Percentiles rank a stretch among this genome's conserved stretches.
These are phyloP conservation scores for Urocolius indicus DNA, from an alignment of 2,113 vertebrate genomes.

Conservation along the genomic window DNA sequence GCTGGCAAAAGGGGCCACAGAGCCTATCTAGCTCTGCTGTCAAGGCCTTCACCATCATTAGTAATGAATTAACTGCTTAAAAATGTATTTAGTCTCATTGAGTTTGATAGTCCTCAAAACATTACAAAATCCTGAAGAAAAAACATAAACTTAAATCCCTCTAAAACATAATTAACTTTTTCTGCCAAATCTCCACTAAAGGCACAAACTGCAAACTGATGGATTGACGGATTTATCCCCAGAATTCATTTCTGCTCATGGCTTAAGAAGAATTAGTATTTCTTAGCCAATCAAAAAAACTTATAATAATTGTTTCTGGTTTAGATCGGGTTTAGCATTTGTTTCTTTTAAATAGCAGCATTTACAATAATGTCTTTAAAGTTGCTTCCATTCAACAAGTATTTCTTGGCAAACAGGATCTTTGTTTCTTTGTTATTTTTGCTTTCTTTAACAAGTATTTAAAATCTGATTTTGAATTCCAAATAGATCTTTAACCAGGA, in stretches of 20 bases:
- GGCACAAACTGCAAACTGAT: neutral
- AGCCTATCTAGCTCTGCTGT: neutral
- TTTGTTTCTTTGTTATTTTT: neutral
- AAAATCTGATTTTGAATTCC: neutral
- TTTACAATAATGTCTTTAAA: neutral
- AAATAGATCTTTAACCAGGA: neutral
- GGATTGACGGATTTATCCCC: neutral
- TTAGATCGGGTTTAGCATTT: neutral
- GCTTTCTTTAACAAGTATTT: neutral
- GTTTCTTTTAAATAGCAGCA: neutral
- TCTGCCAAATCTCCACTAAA: neutral
- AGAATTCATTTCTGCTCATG: constrained; percentile 24
- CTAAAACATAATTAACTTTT: neutral
- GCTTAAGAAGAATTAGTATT: constrained; percentile 13
- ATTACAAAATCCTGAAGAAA: neutral
- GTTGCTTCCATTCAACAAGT: neutral
- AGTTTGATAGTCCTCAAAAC: constrained; percentile 4
- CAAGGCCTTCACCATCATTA: neutral
- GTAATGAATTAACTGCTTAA: neutral
- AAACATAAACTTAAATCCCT: neutral
- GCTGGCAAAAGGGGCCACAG: neutral
- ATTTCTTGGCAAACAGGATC: neutral
- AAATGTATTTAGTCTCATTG: neutral
- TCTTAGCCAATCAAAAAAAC: neutral
- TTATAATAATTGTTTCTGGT: neutral